phyloP scores from a whole-genome alignment of 2,113 vertebrate species.

The Pseudorasbora parva region DNA sequence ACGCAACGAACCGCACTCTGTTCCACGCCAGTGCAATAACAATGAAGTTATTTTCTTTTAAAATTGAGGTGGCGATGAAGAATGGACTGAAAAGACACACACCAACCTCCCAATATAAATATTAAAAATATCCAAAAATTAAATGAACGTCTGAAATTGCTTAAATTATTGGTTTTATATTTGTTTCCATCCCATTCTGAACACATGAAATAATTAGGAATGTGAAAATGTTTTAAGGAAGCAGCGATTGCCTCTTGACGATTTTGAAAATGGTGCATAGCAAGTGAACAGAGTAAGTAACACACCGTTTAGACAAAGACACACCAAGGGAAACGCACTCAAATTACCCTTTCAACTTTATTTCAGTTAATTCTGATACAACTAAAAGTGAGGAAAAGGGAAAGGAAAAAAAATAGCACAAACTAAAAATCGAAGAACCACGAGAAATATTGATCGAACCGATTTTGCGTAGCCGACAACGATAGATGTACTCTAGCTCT shows the following conservation, averaged over 20 bases:
- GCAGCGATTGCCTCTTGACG: background rate
- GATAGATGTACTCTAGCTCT: background rate
- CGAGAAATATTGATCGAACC: background rate
- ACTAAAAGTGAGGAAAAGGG: conserved; percentile 39
- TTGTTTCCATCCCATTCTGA: conserved; percentile 3
- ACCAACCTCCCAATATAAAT: conserved; percentile 1
- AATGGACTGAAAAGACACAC: background rate
- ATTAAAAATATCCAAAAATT: background rate
- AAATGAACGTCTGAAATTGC: background rate
- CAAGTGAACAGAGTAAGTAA: conserved; percentile 45
- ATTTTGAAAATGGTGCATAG: conserved; percentile 9
- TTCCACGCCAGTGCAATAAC: background rate
- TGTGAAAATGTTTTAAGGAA: background rate
- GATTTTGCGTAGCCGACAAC: background rate
- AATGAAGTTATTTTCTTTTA: background rate
- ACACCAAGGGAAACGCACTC: conserved; percentile 65
- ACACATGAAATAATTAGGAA: background rate
- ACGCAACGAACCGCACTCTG: background rate
- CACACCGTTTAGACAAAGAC: conserved; percentile 69
- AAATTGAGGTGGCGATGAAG: background rate
- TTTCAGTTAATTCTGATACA: conserved; percentile 63
- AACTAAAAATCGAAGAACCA: conserved; percentile 2
- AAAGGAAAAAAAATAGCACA: conserved; percentile 38
- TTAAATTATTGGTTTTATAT: background rate
- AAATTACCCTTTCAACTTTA: conserved; percentile 68